phyloP scores from a whole-genome alignment of 2,797 vertebrate genomes.

The Halcyon chelicuti region DNA sequence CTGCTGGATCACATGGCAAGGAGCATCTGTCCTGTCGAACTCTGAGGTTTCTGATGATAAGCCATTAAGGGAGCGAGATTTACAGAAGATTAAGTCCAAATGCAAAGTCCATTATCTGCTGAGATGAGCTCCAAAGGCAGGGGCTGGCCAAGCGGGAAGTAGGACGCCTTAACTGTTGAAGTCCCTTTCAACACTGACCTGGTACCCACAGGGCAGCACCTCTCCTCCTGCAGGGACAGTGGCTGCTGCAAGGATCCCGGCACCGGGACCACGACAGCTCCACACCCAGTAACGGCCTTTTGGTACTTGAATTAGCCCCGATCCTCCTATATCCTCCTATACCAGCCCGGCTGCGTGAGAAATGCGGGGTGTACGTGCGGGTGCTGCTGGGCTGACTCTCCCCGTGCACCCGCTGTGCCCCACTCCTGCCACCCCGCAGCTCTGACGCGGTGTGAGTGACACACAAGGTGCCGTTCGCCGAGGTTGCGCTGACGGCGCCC shows the following conservation, averaged over 20 bases:
- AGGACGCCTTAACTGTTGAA: not conserved
- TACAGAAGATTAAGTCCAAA: slow-evolving; percentile 49
- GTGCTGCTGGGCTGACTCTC: fast-evolving
- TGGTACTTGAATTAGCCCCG: fast-evolving
- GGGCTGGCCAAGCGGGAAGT: fast-evolving
- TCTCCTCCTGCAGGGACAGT: fast-evolving
- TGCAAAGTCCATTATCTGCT: slow-evolving; percentile 47
- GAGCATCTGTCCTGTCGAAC: not conserved
- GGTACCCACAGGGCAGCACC: not conserved
- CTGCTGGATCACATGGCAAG: not conserved
- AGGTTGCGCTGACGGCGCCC: fast-evolving
- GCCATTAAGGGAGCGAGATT: slow-evolving; percentile 42
- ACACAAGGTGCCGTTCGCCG: not conserved
- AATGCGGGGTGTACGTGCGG: fast-evolving
- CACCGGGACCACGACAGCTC: not conserved
- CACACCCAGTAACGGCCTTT: fast-evolving
- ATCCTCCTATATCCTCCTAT: fast-evolving
- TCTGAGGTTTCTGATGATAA: not conserved
- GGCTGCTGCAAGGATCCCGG: fast-evolving
- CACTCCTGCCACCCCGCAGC: fast-evolving
- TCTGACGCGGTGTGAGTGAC: fast-evolving
- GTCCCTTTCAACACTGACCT: fast-evolving
- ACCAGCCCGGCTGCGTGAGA: fast-evolving
- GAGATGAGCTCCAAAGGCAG: not conserved
- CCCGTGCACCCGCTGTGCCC: not conserved